Percentiles rank a stretch among this genome's conserved stretches.
These are phyloP conservation scores for Psettodes erumei DNA, from an alignment of 2,113 vertebrate species.

Conservation along the genomic window DNA sequence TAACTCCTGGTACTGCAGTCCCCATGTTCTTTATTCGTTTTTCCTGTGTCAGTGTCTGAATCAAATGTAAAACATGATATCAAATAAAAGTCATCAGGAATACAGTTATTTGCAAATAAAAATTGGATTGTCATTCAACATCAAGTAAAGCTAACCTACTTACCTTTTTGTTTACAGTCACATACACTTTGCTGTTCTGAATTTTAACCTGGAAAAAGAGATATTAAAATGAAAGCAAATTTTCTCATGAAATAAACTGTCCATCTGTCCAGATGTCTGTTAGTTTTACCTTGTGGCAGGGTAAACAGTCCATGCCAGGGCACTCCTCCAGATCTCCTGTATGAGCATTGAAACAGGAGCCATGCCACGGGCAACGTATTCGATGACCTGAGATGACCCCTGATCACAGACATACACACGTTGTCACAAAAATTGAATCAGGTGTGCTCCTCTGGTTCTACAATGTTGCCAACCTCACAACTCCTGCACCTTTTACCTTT, in stretches of 20 bases:
- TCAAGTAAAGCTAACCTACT: background rate
- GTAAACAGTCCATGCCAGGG: constrained; percentile 85
- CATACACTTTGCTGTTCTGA: constrained; percentile 83
- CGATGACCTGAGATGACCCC: constrained; percentile 81
- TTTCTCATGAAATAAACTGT: background rate
- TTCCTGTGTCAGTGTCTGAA: constrained; percentile 79
- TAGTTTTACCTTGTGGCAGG: constrained; percentile 77
- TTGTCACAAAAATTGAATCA: background rate
- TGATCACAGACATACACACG: constrained; percentile 61
- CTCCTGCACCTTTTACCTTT: constrained; percentile 79
- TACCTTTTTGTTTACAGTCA: constrained; percentile 85
- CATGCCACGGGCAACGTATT: constrained; percentile 89
- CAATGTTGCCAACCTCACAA: background rate
- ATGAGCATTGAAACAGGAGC: constrained; percentile 85
- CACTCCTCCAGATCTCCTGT: constrained; percentile 90
- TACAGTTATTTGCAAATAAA: background rate
- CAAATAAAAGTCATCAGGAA: background rate
- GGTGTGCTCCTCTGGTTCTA: background rate
- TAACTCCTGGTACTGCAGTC: constrained; percentile 64
- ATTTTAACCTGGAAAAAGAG: constrained; percentile 82
- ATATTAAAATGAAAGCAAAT: background rate
- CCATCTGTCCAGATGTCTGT: background rate
- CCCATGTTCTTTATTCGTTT: constrained; percentile 80
- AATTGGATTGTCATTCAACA: background rate
- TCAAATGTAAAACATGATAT: constrained; percentile 17